phyloP scores from a whole-genome alignment of 2,113 vertebrate species.

The Gadus macrocephalus region DNA sequence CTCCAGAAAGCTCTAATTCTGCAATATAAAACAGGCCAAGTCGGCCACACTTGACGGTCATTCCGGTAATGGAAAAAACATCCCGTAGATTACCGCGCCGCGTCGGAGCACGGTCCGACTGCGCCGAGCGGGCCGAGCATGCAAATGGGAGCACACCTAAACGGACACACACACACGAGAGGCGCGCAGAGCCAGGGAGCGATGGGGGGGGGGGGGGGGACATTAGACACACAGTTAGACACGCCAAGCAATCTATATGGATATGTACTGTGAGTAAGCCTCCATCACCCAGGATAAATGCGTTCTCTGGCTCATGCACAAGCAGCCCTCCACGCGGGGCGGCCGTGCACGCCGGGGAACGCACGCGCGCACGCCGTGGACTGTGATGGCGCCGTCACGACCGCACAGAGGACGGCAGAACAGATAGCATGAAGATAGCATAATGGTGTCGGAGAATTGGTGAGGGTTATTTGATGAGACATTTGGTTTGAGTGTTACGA shows the following conservation, averaged over 20 bases:
- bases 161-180: slow-evolving; percentile 26
- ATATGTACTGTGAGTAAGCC: not conserved
- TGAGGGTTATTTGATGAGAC: too few relatives aligned
- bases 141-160: too few relatives aligned
- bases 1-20: slow-evolving; percentile 82
- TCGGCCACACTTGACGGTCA: slow-evolving; percentile 66
- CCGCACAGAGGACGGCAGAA: too few relatives aligned
- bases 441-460: too few relatives aligned
- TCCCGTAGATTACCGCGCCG: slow-evolving; percentile 39
- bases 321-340: not conserved
- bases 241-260: not conserved
- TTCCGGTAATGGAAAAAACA: slow-evolving; percentile 59
- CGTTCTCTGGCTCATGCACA: not conserved
- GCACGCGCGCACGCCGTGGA: too few relatives aligned
- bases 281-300: not conserved
- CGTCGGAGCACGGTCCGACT: slow-evolving; percentile 38
- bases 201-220: not conserved
- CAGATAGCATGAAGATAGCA: too few relatives aligned
- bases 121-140: not conserved
- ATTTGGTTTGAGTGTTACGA: too few relatives aligned
- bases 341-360: not conserved
- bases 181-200: not conserved
- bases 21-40: slow-evolving; percentile 73
- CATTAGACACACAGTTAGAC: slow-evolving; percentile 3
- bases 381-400: not conserved